Evolutionary conservation across 2,113 vertebrate species (phyloP).

Genomic region (Morone chrysops): DNA sequence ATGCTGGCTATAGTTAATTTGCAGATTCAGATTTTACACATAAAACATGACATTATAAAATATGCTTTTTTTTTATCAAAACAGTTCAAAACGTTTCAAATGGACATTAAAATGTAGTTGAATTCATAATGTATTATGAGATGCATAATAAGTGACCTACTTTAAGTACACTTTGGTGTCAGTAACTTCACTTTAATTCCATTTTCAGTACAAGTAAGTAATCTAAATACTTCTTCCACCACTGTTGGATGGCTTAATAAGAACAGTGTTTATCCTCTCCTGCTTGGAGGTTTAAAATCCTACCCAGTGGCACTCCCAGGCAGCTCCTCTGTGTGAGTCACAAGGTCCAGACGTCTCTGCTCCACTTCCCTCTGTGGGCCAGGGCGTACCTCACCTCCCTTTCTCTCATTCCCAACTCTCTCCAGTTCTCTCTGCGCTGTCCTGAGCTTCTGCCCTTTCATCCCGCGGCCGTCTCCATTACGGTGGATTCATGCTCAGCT

Average conservation of each 20-base stretch:
- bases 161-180: not conserved
- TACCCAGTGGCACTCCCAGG: not conserved
- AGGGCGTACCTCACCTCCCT: slow-evolving; percentile 52
- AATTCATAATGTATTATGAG: no score
- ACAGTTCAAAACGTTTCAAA: not conserved
- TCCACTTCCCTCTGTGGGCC: slow-evolving; percentile 38
- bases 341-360: slow-evolving; percentile 70
- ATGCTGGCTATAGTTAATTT: not conserved
- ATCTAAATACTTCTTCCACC: not conserved
- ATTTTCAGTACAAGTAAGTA: not conserved
- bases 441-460: slow-evolving; percentile 8
- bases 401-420: slow-evolving; percentile 27
- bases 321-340: slow-evolving; percentile 63
- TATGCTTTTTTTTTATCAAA: not conserved
- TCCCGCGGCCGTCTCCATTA: slow-evolving; percentile 24
- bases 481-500: slow-evolving; percentile 76
- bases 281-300: not conserved
- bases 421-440: slow-evolving; percentile 11
- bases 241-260: not conserved
- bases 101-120: not conserved
- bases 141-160: not conserved
- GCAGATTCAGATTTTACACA: not conserved
- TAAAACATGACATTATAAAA: not conserved
- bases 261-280: not conserved
- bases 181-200: not conserved